Evolutionary conservation across 2,113 vertebrate genomes (phyloP), one percentile per base, ranked within the genome.

Genomic region (Atractosteus spatula): DNA sequence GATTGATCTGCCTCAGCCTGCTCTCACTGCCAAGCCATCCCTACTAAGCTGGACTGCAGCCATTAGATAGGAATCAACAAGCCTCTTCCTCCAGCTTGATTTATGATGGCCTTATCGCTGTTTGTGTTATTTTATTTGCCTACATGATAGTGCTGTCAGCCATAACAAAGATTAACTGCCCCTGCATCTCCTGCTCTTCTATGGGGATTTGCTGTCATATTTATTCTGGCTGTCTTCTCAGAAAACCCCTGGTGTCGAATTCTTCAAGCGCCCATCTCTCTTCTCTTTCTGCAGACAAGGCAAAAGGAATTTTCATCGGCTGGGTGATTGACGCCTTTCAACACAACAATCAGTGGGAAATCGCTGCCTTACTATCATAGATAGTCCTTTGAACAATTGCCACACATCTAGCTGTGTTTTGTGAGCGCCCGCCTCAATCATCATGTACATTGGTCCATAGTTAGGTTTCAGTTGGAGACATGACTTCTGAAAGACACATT

Each of bases 131-230:
- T 77, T 74, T 77, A 80, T 87, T 83, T 84, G 70, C 72, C 77
- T 82, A 80, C 82, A 84, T 80, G 83, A 85, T 82, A 74, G 68
- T 47, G 65, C 78, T 82, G 80, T 84, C 87, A 81, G 75, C 83
- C 77, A 65, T 76, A 83, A 87, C 71, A 67, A 70, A 82, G 82
- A 87, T 81, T 82, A 85, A 87, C 75, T 74, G 72, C 63, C 56
- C 29, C 54, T 64, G 59, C 61, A 71, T 17, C 59, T 69, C 70
- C 0, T 70, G 76, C 67, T 14, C 66, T 69, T 78, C 79, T 76
- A n/a, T 61, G 63, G 74, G 72, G 79, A 83, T 79, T 74, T 69
- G 66, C 71, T 77, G 71, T 79, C 72, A 77, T 79, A 69, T 79
- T 77, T 16, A 57, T 59, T 71, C 66, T 78, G 74, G 17, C 63